These are phyloP conservation scores for Beris morrisii DNA, from an alignment of 2,888 invertebrate species.

Conservation along the genomic window DNA sequence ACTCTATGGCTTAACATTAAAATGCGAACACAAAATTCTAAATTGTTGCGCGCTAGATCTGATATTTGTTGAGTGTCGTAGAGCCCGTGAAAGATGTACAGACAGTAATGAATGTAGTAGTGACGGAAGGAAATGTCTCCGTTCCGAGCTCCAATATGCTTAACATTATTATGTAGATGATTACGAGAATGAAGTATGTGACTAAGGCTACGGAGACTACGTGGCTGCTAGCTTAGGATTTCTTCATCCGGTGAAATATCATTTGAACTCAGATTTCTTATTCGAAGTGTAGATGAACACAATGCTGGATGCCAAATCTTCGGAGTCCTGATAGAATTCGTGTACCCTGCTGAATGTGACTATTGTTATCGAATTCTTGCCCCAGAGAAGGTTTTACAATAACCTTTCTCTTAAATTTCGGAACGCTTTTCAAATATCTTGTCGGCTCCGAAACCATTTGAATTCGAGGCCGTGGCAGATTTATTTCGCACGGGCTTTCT, in stretches of 20 bases:
- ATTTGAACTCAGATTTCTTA: slow-evolving; percentile 42
- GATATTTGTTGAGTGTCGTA: slow-evolving; percentile 54
- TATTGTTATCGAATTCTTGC: slow-evolving; percentile 14
- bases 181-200: not conserved
- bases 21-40: slow-evolving; percentile 54
- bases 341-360: slow-evolving; percentile 5
- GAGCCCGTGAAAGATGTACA: slow-evolving; percentile 55
- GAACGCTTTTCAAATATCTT: slow-evolving; percentile 55
- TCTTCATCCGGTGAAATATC: slow-evolving; percentile 32
- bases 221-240: slow-evolving; percentile 23
- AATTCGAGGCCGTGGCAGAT: slow-evolving; percentile 53
- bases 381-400: slow-evolving; percentile 17
- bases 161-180: not conserved
- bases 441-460: slow-evolving; percentile 51
- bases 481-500: slow-evolving; percentile 53
- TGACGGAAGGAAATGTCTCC: slow-evolving; percentile 44
- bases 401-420: slow-evolving; percentile 46
- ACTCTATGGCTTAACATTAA: slow-evolving; percentile 56
- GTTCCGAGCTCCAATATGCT: not conserved
- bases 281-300: slow-evolving; percentile 45
- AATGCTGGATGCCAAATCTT: slow-evolving; percentile 53
- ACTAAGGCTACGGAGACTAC: slow-evolving; percentile 1
- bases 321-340: slow-evolving; percentile 46
- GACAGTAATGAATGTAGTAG: slow-evolving; percentile 56
- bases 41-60: slow-evolving; percentile 48